Base-by-base conservation (phyloP, 2,113 vertebrate genomes). In the Platichthys stellatus region DNA sequence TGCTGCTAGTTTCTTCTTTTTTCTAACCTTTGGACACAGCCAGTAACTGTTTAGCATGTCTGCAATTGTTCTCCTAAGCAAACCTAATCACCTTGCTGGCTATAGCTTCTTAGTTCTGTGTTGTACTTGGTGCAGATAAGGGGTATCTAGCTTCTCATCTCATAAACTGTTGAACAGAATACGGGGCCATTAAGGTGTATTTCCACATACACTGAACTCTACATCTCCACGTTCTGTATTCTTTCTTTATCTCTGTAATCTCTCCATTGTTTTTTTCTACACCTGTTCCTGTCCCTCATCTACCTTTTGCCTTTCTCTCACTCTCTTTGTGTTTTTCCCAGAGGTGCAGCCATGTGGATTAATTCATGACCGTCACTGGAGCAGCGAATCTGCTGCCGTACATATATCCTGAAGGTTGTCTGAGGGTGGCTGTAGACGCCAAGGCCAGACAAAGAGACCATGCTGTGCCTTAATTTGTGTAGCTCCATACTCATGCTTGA, bases 371-470 rank as follows among this genome's bases (percentile, higher is more conserved):
- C 4, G 59, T 66, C 69, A 26, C 26, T n/a, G 57, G 28, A 11
- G 69, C 72, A 61, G 40, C 31, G 73, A 78, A 24, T 62, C 72
- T 51, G 38, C 58, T 78, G 79, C 74, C 18, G 14, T 23, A 15
- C 59, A 58, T 21, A 72, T 61, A 78, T 59, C 51, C 68, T 78
- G 76, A 77, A 89, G 77, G 80, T 86, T 60, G 67, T 63, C 60
- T 53, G 65, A 63, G 74, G 71, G 63, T 60, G 59, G 68, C 57
- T 72, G 35, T 49, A 68, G 74, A 63, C 69, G 62, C 45, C 21
- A 4, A 67, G 62, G 54, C 53, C 61, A 28, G 74, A 53, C 43
- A 38, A n/a, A 78, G 60, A 57, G 20, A 56, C 66, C 40, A 24
- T 47, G 13, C 62, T 63, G 40, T 43, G 21, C 12, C 21, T 43